These are phyloP conservation scores for Thunnus thynnus DNA, from an alignment of 2,113 vertebrate genomes.

Conservation along the genomic window DNA sequence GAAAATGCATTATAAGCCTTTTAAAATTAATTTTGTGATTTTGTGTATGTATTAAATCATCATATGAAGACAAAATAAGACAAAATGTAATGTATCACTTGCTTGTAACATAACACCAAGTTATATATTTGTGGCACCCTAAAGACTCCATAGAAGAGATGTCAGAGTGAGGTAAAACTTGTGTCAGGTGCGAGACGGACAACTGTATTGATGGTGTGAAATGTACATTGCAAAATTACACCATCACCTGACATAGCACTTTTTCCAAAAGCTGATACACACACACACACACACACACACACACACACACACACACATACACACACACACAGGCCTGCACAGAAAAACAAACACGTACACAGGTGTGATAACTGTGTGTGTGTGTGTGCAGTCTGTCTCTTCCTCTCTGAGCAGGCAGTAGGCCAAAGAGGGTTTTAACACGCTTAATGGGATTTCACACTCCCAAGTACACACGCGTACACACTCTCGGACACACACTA, in stretches of 20 bases:
- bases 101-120: no score
- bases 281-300: neutral
- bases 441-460: slow-evolving; percentile 81
- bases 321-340: slow-evolving; percentile 3
- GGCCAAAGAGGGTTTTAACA: slow-evolving; percentile 77
- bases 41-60: no score
- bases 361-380: slow-evolving; percentile 29
- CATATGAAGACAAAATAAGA: no score
- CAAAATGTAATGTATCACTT: no score
- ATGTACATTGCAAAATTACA: slow-evolving; percentile 38
- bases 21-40: no score
- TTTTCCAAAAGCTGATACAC: slow-evolving; percentile 23
- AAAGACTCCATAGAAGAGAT: neutral
- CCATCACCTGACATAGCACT: slow-evolving; percentile 39
- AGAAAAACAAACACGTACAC: neutral
- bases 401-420: slow-evolving; percentile 60
- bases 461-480: slow-evolving; percentile 56
- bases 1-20: no score
- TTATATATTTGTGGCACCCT: neutral
- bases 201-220: slow-evolving; percentile 17
- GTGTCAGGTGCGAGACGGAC: slow-evolving; percentile 8
- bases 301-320: neutral
- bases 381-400: slow-evolving; percentile 44
- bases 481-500: slow-evolving; percentile 64
- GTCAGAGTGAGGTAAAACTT: slow-evolving; percentile 1